Evolutionary conservation across 1,140 invertebrate genomes (phyloP).

Genomic region (Amphibalanus amphitrite): DNA sequence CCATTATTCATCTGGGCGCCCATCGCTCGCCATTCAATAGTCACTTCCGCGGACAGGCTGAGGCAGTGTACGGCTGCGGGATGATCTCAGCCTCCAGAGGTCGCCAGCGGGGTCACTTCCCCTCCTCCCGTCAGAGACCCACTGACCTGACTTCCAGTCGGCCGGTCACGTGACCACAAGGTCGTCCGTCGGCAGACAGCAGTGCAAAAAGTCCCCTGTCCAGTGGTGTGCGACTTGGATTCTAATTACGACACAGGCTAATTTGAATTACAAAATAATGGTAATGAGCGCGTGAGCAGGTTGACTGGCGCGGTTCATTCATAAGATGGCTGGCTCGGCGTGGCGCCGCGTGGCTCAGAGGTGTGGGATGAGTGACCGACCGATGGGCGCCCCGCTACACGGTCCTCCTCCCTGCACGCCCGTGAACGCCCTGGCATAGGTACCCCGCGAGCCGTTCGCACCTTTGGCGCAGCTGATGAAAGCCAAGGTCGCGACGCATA

Average conservation of each 20-base stretch:
- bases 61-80: background rate
- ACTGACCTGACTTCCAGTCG: background rate
- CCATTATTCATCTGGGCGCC: background rate
- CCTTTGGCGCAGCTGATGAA: no score
- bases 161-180: background rate
- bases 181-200: background rate
- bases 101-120: background rate
- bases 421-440: no score
- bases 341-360: background rate
- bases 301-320: background rate
- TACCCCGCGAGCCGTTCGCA: no score
- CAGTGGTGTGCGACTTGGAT: background rate
- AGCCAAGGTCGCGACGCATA: no score
- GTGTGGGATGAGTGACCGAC: background rate
- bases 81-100: background rate
- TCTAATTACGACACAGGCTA: background rate
- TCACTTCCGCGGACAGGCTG: background rate
- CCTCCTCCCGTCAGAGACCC: no score
- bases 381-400: no score
- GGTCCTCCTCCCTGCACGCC: no score
- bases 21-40: background rate
- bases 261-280: slow-evolving; percentile 2
- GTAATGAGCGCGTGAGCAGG: background rate
- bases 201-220: background rate
- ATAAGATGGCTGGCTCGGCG: background rate